Base-by-base conservation (phyloP, 2,888 invertebrate genomes). In the Rotaria macrura region DNA sequence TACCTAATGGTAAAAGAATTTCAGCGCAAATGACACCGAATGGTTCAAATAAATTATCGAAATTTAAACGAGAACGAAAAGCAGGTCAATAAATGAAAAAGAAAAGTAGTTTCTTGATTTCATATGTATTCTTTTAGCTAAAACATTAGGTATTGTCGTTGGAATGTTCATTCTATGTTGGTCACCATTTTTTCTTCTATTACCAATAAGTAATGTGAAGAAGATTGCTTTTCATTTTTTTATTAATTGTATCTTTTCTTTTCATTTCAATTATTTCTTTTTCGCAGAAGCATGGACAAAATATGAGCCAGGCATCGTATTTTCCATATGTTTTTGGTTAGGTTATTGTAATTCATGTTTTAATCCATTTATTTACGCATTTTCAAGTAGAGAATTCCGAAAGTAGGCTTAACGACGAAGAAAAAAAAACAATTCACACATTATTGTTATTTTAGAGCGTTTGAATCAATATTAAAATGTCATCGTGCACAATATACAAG, bases 301-400 rank as follows among this genome's bases (percentile, higher is more conserved):
- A 14, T 25, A n/a, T 79, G 79, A 79, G 25, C 79, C 79, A 3
- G 79, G 79, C n/a, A 12, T 79, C 14, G n/a, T 93, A 0, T 93
- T 93, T 91, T 92, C 92, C 87, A 92, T 93, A 89, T 93, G 93
- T 89, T 93, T 94, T 86, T 94, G 94, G 94, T 91, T 94, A 2
- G 94, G 94, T 0, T 94, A 94, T 90, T 92, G 92, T 88, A 94
- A 94, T 92, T 93, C 93, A 0, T 93, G 93, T 29, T 92, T 94
- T 87, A 93, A 94, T 89, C 94, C 94, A 0, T 91, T 94, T 84
- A 93, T 94, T 87, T 94, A 94, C 90, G 93, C 93, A 6, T 88
- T 93, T 90, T 88, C 93, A 89, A 89, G 92, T 85, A 89, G 91
- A 65, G 92, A 92, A 87, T 92, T 92, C 88, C 91, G 84, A 84